phyloP scores from a whole-genome alignment of 2,113 vertebrate genomes.

The Opisthocomus hoazin region DNA sequence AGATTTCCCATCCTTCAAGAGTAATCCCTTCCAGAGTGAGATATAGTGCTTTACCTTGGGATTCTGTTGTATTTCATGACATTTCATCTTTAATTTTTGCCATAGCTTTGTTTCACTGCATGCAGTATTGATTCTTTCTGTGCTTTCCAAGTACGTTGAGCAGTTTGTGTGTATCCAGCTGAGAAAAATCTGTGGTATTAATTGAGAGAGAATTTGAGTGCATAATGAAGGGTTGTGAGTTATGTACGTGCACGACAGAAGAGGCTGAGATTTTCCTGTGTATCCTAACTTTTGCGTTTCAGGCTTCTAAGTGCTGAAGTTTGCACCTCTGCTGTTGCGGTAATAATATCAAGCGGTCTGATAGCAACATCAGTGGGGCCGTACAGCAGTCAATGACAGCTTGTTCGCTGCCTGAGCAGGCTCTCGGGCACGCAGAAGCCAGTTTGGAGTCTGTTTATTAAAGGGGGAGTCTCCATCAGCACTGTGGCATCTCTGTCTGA shows the following conservation, averaged over 20 bases:
- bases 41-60: neutral
- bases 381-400: rapidly evolving
- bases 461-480: neutral
- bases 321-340: neutral
- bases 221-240: neutral
- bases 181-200: neutral
- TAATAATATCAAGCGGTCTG: neutral
- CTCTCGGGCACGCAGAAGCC: neutral
- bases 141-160: neutral
- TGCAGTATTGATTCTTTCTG: neutral
- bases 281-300: neutral
- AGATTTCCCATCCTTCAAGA: neutral
- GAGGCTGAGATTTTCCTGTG: neutral
- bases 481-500: neutral
- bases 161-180: neutral
- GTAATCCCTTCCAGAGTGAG: neutral
- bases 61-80: neutral
- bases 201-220: neutral
- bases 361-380: neutral
- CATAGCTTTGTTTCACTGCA: neutral
- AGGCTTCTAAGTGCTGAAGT: neutral
- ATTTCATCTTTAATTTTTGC: neutral
- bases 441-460: neutral
- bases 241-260: rapidly evolving
- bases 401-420: neutral